These are phyloP conservation scores for Plebejus anna DNA, from an alignment of 2,888 invertebrate genomes.

Conservation along the genomic window DNA sequence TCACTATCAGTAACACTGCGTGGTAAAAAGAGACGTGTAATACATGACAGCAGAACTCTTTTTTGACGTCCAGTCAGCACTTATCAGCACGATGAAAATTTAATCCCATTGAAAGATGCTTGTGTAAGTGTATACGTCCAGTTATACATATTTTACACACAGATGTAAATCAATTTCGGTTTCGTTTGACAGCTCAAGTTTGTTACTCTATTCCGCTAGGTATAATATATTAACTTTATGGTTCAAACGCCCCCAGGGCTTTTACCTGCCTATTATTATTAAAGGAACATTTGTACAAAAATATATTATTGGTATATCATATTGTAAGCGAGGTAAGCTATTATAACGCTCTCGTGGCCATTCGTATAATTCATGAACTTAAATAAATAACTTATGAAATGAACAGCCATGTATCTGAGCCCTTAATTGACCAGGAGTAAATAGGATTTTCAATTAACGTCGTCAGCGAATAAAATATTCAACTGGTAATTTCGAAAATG, in stretches of 20 bases:
- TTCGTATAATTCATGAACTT: constrained; percentile 56
- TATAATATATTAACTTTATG: not conserved
- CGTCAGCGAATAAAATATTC: constrained; percentile 26
- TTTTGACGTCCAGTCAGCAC: too few relatives aligned
- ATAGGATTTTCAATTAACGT: constrained; percentile 26
- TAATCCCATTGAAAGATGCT: too few relatives aligned
- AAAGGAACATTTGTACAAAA: not conserved
- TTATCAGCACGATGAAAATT: too few relatives aligned
- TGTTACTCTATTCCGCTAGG: too few relatives aligned
- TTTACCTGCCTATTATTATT: not conserved
- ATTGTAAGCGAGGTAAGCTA: not conserved
- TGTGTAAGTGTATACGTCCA: too few relatives aligned
- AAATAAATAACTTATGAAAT: constrained; percentile 59
- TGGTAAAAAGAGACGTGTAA: too few relatives aligned
- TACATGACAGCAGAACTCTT: too few relatives aligned
- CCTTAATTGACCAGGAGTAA: constrained; percentile 27
- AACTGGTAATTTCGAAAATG: constrained; percentile 21
- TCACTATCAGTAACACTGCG: too few relatives aligned
- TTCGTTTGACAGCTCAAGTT: too few relatives aligned
- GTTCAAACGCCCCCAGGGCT: not conserved
- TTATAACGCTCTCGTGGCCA: constrained; percentile 46
- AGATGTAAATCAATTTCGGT: too few relatives aligned
- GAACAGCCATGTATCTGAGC: constrained; percentile 18
- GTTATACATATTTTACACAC: too few relatives aligned
- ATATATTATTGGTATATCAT: not conserved